Conservation (phyloP, 2,888 invertebrate species). For the Lasioglossum malachurum region DNA sequence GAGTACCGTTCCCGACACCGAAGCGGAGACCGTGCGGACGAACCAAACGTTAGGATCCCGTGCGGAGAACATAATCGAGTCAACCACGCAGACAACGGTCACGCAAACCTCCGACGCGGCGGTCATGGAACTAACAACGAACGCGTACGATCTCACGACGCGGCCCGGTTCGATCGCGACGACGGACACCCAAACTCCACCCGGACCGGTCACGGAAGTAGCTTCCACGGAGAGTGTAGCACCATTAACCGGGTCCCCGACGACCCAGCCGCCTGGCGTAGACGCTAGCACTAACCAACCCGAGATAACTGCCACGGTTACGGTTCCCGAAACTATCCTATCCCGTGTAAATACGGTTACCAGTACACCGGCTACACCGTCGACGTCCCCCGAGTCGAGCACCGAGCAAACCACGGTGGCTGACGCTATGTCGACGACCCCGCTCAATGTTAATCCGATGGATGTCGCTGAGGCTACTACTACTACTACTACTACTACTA, state of each 20-base stretch:
- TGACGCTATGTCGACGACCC: slow-evolving; percentile 42
- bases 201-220: slow-evolving; percentile 22
- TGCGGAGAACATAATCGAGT: slow-evolving; percentile 29
- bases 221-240: slow-evolving; percentile 22
- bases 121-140: slow-evolving; percentile 58
- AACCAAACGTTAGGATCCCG: slow-evolving; percentile 34
- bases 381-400: slow-evolving; percentile 17
- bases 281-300: slow-evolving; percentile 43
- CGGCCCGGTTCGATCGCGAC: slow-evolving; percentile 30
- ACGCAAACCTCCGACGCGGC: slow-evolving; percentile 43
- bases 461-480: slow-evolving; percentile 54
- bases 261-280: slow-evolving; percentile 31
- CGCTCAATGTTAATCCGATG: slow-evolving; percentile 46
- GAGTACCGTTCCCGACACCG: slow-evolving; percentile 1
- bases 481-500: slow-evolving; percentile 55
- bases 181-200: slow-evolving; percentile 29
- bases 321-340: slow-evolving; percentile 16
- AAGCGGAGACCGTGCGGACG: slow-evolving; percentile 18
- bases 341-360: slow-evolving; percentile 39
- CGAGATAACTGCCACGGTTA: slow-evolving; percentile 28
- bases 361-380: slow-evolving; percentile 24
- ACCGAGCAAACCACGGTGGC: slow-evolving; percentile 38
- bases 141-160: slow-evolving; percentile 40
- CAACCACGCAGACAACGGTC: slow-evolving; percentile 41
- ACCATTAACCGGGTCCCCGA: slow-evolving; percentile 29